Evolutionary conservation across 2,797 vertebrate species (phyloP).

Genomic region (Pipistrellus nathusii): DNA sequence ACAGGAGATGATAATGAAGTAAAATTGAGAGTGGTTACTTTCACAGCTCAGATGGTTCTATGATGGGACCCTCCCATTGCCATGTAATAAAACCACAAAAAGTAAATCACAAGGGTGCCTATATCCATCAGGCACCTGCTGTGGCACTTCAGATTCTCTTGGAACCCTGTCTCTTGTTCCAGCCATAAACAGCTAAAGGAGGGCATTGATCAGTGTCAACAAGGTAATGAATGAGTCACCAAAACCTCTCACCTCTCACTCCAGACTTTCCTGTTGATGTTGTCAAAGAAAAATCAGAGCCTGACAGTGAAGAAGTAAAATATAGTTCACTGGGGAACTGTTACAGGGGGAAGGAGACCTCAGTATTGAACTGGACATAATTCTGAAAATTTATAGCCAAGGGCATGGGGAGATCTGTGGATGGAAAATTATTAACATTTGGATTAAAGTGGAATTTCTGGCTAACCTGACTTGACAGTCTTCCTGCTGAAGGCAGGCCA

Average conservation of each 20-base stretch:
- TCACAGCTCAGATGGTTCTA: neutral
- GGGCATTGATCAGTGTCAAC: neutral
- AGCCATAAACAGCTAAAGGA: too few relatives aligned
- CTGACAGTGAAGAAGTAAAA: neutral
- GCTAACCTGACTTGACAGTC: neutral
- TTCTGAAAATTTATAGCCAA: neutral
- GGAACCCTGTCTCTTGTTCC: neutral
- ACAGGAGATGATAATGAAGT: neutral
- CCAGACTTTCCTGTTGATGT: neutral
- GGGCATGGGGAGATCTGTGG: neutral
- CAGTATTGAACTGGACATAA: neutral
- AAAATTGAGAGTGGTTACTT: neutral
- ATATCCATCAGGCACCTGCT: neutral
- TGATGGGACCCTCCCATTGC: neutral
- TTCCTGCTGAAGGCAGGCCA: neutral
- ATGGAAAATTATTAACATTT: neutral
- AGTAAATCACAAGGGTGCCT: neutral
- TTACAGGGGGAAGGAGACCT: neutral
- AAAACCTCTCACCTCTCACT: neutral
- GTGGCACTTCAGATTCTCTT: neutral
- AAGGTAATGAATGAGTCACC: neutral
- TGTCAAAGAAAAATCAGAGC: neutral
- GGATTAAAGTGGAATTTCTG: neutral
- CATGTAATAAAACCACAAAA: neutral
- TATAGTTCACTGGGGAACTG: neutral